Evolutionary conservation across 2,113 vertebrate species (phyloP), one percentile per base, ranked within the genome.

Genomic region (Lathamus discolor): DNA sequence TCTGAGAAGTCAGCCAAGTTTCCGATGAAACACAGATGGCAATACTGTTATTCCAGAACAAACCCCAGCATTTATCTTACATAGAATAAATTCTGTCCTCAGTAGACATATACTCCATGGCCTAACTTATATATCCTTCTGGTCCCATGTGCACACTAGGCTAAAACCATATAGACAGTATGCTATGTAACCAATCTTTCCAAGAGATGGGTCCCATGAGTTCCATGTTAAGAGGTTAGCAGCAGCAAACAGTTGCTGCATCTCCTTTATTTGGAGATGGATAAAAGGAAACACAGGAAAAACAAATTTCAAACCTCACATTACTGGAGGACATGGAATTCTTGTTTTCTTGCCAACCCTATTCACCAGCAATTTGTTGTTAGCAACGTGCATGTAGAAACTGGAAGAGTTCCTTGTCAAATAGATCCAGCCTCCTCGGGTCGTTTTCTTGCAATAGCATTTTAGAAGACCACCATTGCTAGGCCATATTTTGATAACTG

Each of bases 1-100:
- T 86, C 12, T 74, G 46, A 77, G 9, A 95, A 83, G 37, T 44
- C 57, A 69, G 54, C 51, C 79, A 93, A 92, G 14, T 75, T 86
- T 91, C 70, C 78, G 59, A 83, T 59, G 80, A 66, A 86, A 92
- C 13, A 86, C 91, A 94, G 83, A 93, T 57, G 86, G 37, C 14
- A 93, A 77, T 39, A 73, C 18, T 63, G n/a, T 51, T 83, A 55
- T 78, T 74, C 25, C 15, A 17, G 54, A 86, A 59, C 8, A 77
- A 88, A 77, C 77, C 17, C 55, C 22, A 73, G 44, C 18, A 67
- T 57, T 86, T 86, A 14, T 77, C 43, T 80, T 31, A 66, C 19
- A 66, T 1, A 66, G 59, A 29, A 22, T 77, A 37, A 70, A 57
- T 74, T 86, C 23, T 84, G 5, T 43, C 31, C 24, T 70, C 52